A percentile compares a stretch with the other conserved stretches of the same genome.
Evolutionary conservation across 2,888 invertebrate genomes (phyloP).

Genomic region (Acrobeloides nanus): DNA sequence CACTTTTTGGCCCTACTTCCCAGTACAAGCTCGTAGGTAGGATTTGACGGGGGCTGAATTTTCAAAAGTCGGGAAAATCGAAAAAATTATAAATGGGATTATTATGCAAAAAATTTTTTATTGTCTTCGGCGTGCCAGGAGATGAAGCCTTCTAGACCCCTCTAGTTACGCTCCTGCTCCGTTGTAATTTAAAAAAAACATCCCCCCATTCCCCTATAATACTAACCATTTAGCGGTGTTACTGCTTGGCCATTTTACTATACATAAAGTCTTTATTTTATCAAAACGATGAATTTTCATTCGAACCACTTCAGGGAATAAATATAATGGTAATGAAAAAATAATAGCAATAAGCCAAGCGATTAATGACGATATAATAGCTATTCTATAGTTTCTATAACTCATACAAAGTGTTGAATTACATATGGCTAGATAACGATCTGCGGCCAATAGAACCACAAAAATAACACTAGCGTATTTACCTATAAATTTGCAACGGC

Average conservation of each 20-base stretch:
- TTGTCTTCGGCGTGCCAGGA: no score
- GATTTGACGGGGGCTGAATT: no score
- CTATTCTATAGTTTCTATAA: constrained; percentile 35
- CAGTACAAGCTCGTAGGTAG: no score
- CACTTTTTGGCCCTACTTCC: no score
- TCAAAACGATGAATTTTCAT: constrained; percentile 15
- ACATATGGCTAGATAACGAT: constrained; percentile 51
- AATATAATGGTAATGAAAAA: constrained; percentile 41
- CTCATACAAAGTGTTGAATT: constrained; percentile 29
- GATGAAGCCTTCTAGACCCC: no score
- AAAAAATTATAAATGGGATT: no score
- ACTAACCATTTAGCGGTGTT: constrained; percentile 39
- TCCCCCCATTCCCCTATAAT: constrained; percentile 7
- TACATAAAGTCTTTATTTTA: constrained; percentile 35
- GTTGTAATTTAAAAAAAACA: constrained; percentile 2
- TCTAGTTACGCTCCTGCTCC: no score
- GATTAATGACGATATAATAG: constrained; percentile 33
- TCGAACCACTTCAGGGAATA: constrained; percentile 36
- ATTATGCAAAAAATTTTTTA: no score
- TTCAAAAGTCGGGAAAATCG: no score
- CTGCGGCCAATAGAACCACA: constrained; percentile 46
- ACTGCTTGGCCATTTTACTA: constrained; percentile 43
- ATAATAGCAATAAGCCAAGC: constrained; percentile 44
- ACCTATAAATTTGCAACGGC: no score
- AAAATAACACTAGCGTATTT: constrained; percentile 50